phyloP scores from a whole-genome alignment of 1,140 invertebrate species.

The Drosophila micromelanica region DNA sequence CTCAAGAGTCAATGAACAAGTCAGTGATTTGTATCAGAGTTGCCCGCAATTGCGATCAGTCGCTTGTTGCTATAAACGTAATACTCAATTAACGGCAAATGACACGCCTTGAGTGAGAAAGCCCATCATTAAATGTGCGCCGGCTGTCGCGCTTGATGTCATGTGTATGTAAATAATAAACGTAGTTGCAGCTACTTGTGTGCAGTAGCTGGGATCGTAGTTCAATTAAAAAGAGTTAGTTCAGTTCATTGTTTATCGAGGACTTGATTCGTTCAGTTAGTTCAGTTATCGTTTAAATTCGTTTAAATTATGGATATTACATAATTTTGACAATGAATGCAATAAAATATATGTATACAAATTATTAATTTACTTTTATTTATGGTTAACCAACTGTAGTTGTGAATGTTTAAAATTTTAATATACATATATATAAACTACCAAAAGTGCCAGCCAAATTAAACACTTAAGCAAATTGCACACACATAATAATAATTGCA shows the following conservation, averaged over 20 bases:
- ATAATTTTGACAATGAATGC: too few relatives aligned
- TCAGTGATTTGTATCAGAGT: conserved; percentile 14
- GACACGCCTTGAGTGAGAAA: conserved; percentile 44
- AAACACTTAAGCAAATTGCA: conserved; percentile 43
- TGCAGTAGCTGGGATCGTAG: not conserved
- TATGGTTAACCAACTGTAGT: too few relatives aligned
- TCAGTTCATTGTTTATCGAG: too few relatives aligned
- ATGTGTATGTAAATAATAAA: conserved; percentile 33
- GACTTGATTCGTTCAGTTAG: too few relatives aligned
- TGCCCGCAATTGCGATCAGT: conserved; percentile 40
- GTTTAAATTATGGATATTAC: too few relatives aligned
- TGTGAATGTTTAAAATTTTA: too few relatives aligned
- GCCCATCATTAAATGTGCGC: conserved; percentile 54
- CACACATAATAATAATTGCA: conserved; percentile 59
- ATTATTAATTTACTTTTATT: too few relatives aligned
- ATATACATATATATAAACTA: not conserved
- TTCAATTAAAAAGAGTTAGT: too few relatives aligned
- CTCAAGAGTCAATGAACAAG: conserved; percentile 49
- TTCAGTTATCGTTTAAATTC: too few relatives aligned
- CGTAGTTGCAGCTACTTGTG: conserved; percentile 3
- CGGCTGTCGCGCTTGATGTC: conserved; percentile 20
- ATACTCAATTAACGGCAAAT: conserved; percentile 58
- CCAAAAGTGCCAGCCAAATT: conserved; percentile 3
- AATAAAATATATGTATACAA: too few relatives aligned
- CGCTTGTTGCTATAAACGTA: conserved; percentile 40